phyloP scores from a whole-genome alignment of 2,888 invertebrate genomes.

The Drosophila buzzatii region DNA sequence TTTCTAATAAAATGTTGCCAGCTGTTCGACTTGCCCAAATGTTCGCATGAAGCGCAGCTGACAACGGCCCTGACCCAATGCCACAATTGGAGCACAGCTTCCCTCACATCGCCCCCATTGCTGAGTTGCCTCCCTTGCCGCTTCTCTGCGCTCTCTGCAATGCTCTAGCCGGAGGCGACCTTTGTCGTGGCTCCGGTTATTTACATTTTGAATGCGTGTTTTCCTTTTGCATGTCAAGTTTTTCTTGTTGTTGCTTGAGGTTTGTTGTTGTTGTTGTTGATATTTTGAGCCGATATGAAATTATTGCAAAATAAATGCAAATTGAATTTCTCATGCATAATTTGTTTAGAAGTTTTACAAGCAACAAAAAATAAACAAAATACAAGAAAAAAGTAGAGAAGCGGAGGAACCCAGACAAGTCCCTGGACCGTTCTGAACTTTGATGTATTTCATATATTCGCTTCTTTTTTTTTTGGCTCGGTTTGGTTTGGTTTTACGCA shows the following conservation, averaged over 20 bases:
- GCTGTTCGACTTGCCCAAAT: slow-evolving; percentile 12
- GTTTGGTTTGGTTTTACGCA: slow-evolving; percentile 22
- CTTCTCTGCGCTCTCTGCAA: neutral
- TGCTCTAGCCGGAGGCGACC: slow-evolving; percentile 10
- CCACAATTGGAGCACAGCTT: slow-evolving; percentile 1
- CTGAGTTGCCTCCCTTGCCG: neutral
- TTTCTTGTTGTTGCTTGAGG: slow-evolving; percentile 38
- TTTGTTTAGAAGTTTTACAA: slow-evolving; percentile 73
- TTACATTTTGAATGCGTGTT: slow-evolving; percentile 64
- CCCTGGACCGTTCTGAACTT: slow-evolving; percentile 52
- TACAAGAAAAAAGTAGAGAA: neutral
- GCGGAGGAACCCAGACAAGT: slow-evolving; percentile 8
- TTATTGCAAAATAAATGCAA: slow-evolving; percentile 81
- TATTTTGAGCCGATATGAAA: slow-evolving; percentile 72
- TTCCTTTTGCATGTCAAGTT: slow-evolving; percentile 50
- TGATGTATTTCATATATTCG: slow-evolving; percentile 62
- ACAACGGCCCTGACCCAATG: slow-evolving; percentile 38
- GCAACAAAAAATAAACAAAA: slow-evolving; percentile 14
- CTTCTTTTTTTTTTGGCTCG: slow-evolving; percentile 5
- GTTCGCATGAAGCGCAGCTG: slow-evolving; percentile 38
- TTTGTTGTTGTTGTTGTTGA: slow-evolving; percentile 34
- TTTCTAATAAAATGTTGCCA: slow-evolving; percentile 8
- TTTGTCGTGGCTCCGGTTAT: slow-evolving; percentile 39
- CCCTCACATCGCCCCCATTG: neutral
- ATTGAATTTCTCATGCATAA: slow-evolving; percentile 81